These are phyloP conservation scores for Alca torda DNA, from an alignment of 2,797 vertebrate genomes.

Conservation along the genomic window DNA sequence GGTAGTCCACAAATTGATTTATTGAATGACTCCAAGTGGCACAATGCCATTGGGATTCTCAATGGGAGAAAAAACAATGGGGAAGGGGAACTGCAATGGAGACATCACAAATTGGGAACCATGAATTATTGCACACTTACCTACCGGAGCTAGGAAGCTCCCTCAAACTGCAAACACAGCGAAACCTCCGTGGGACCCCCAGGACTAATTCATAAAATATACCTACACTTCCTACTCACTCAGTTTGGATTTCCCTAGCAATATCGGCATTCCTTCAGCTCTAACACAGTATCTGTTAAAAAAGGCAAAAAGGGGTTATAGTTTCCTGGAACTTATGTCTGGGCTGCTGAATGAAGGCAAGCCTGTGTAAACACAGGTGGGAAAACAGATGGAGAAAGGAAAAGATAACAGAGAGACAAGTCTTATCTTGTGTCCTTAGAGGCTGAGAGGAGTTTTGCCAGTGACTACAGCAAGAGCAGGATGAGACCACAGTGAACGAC, in stretches of 20 bases:
- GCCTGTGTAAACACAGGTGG: constrained; percentile 47
- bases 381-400: constrained; percentile 50
- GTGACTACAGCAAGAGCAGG: background rate
- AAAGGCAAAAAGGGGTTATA: background rate
- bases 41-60: background rate
- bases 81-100: background rate
- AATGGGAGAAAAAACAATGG: background rate
- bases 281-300: background rate
- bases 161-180: background rate
- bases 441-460: constrained; percentile 8
- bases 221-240: background rate
- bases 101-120: background rate
- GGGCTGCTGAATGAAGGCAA: constrained; percentile 8
- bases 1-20: background rate
- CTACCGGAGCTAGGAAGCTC: background rate
- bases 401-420: constrained; percentile 2
- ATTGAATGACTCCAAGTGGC: background rate
- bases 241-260: background rate
- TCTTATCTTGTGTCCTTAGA: background rate
- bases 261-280: background rate
- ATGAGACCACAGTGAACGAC: constrained; percentile 35
- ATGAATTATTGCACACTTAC: background rate
- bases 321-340: background rate
- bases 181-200: background rate
- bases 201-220: background rate